These are phyloP conservation scores for Anhinga anhinga DNA, from an alignment of 2,113 vertebrate genomes.

Conservation along the genomic window DNA sequence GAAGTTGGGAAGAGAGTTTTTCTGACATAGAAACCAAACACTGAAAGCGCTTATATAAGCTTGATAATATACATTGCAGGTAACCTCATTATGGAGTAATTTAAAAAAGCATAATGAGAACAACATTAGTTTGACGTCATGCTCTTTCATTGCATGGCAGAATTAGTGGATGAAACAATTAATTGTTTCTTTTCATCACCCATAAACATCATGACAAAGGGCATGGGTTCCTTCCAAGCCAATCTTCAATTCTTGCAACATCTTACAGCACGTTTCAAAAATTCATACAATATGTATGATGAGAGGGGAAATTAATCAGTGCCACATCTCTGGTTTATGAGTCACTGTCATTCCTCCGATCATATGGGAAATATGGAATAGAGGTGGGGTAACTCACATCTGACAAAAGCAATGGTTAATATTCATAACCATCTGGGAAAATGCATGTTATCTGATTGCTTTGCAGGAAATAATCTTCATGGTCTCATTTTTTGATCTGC, in stretches of 20 bases:
- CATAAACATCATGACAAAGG: not conserved
- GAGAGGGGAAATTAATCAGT: slow-evolving; percentile 12
- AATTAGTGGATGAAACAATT: not conserved
- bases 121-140: not conserved
- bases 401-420: slow-evolving; percentile 36
- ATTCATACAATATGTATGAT: not conserved
- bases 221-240: not conserved
- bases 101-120: not conserved
- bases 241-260: not conserved
- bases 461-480: slow-evolving; percentile 16
- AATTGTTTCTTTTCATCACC: not conserved
- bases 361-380: not conserved
- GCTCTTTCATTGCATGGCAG: not conserved
- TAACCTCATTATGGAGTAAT: not conserved
- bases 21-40: not conserved
- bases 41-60: not conserved
- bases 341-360: not conserved
- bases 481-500: not conserved
- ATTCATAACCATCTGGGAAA: slow-evolving; percentile 17
- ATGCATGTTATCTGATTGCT: slow-evolving; percentile 1
- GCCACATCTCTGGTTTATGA: not conserved
- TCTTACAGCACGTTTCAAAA: slow-evolving; percentile 16
- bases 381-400: not conserved
- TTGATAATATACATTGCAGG: not conserved
- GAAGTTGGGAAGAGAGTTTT: not conserved